These are phyloP conservation scores for Hormaphis cornu DNA, from an alignment of 1,140 invertebrate genomes.

Conservation along the genomic window DNA sequence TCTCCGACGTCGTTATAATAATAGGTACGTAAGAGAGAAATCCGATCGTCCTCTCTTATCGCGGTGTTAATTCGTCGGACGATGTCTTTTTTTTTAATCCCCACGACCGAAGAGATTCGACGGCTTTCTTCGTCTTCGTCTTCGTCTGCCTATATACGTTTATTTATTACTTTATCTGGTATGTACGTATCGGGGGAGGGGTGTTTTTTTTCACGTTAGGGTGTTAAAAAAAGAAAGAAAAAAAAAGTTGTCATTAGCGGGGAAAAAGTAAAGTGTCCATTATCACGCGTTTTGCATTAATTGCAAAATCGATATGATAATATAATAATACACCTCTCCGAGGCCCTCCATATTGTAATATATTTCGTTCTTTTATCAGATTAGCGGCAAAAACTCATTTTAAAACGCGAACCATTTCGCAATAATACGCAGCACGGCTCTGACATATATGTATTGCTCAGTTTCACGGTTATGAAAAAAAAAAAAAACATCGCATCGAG, in stretches of 20 bases:
- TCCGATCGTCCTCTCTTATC: neutral
- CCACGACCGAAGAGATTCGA: neutral
- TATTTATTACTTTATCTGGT: too few species aligned
- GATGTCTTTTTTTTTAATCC: constrained; percentile 26
- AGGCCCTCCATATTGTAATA: too few species aligned
- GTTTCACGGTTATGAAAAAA: too few species aligned
- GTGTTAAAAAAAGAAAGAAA: neutral
- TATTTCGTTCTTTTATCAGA: constrained; percentile 14
- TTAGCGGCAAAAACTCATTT: neutral
- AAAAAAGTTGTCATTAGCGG: constrained; percentile 7
- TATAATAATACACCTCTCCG: too few species aligned
- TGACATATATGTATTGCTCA: too few species aligned
- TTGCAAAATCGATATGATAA: constrained; percentile 22
- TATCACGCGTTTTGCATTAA: constrained; percentile 24
- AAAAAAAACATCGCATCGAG: too few species aligned
- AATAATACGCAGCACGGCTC: neutral
- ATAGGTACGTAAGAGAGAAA: neutral
- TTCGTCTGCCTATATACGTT: neutral
- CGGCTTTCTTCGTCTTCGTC: neutral
- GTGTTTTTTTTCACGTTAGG: neutral
- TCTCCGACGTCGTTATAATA: neutral
- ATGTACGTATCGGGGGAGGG: too few species aligned
- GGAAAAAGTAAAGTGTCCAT: constrained; percentile 1
- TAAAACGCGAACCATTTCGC: neutral
- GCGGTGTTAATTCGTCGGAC: constrained; percentile 20